Base-by-base conservation (phyloP, 2,797 vertebrate genomes). In the Oreonectes daqikongensis region DNA sequence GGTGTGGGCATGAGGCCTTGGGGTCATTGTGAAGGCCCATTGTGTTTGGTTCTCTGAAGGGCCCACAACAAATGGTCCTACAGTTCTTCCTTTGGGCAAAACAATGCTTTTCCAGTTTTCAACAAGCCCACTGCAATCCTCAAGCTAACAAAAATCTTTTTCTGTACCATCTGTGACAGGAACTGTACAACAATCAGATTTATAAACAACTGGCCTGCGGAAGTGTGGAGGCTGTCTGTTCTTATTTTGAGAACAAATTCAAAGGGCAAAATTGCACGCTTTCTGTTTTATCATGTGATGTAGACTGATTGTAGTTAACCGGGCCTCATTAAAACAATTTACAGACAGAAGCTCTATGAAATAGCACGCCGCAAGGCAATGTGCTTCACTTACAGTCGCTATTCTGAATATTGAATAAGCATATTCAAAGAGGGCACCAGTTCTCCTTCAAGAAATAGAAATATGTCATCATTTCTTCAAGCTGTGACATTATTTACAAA, bases 91-190 rank as follows among this genome's bases (percentile, higher is more conserved):
- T 83, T 35, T 53, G 48, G 44, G 64, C 52, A 57, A 77, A 80
- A 85, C 84, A 84, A 85, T 84, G 72, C 28, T 32, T 15, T 35
- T 35, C 52, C 77, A 83, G 72, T 83, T 68, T 83, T 74, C 63
- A 20, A 66, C 63, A 69, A 60, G 75, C 79, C 84, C 70, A 82
- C 80, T 68, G 78, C 32, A 69, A 55, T 69, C 71, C 63, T 48
- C 68, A 46, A 32, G 18, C 75, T 72, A 60, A 72, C 53, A 79
- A 70, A 71, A 73, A 77, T 75, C 78, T 70, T 79, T 42, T 75
- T 79, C 76, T 63, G 72, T 81, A 75, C 73, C 79, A 64, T 77
- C 59, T 66, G 68, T 72, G 81, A 74, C 81, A 64, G 69, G 48
- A 76, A 35, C 46, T 26, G 55, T 24, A 78, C 67, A 50, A 72